These are phyloP conservation scores for Heliconius charithonia DNA, from an alignment of 2,888 invertebrate species.

Conservation along the genomic window DNA sequence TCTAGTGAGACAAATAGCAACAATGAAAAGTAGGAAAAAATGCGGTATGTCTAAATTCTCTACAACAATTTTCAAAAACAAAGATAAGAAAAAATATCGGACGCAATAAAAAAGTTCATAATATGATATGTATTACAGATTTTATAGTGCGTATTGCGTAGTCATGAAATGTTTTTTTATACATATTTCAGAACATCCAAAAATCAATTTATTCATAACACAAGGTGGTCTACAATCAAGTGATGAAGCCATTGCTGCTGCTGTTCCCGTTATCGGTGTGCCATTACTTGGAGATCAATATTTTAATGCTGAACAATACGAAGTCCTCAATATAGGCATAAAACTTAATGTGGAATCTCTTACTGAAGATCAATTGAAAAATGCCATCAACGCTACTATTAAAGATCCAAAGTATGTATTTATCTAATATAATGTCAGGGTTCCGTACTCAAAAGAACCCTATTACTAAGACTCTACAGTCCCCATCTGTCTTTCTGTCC, in stretches of 20 bases:
- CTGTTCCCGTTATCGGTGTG: constrained; percentile 64
- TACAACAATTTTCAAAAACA: too few relatives aligned
- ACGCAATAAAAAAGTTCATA: background rate
- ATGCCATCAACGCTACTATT: constrained; percentile 52
- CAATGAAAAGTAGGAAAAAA: background rate
- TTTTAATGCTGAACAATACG: constrained; percentile 59
- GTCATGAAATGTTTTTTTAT: background rate
- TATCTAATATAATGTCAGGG: background rate
- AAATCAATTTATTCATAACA: constrained; percentile 70
- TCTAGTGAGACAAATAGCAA: background rate
- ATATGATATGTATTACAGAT: too few relatives aligned
- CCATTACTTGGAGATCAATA: constrained; percentile 69
- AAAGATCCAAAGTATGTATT: constrained; percentile 50
- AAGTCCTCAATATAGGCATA: constrained; percentile 52
- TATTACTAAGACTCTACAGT: too few relatives aligned
- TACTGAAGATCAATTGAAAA: constrained; percentile 52
- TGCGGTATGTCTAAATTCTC: too few relatives aligned
- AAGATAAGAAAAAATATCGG: too few relatives aligned
- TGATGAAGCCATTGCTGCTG: constrained; percentile 67
- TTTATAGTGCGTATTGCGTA: too few relatives aligned
- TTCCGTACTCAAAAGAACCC: too few relatives aligned
- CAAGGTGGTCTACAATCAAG: constrained; percentile 73
- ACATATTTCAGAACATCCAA: constrained; percentile 62
- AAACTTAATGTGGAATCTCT: constrained; percentile 50
- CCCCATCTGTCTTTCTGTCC: too few relatives aligned